Evolutionary conservation across 2,888 invertebrate genomes (phyloP).

Genomic region (Parnassius apollo): DNA sequence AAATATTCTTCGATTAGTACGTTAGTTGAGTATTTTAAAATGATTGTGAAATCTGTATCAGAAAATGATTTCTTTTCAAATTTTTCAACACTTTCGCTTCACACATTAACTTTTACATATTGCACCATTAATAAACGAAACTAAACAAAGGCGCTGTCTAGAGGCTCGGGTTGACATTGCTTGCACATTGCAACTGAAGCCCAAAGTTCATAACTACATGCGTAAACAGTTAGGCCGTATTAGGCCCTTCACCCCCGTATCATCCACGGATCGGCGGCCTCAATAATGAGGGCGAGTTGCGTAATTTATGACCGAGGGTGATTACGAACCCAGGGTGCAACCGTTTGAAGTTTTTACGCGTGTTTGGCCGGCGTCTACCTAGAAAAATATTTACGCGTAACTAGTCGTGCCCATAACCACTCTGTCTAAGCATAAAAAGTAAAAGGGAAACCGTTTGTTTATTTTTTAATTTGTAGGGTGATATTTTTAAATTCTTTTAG

Average conservation of each 20-base stretch:
- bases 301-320: slow-evolving; percentile 64
- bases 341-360: slow-evolving; percentile 76
- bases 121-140: not conserved
- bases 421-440: not conserved
- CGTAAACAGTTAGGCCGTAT: slow-evolving; percentile 31
- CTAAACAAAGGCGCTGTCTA: slow-evolving; percentile 7
- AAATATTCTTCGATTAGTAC: too few relatives aligned
- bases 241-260: slow-evolving; percentile 41
- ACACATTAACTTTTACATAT: too few relatives aligned
- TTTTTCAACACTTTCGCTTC: too few relatives aligned
- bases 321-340: slow-evolving; percentile 59
- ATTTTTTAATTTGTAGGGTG: too few relatives aligned
- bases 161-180: slow-evolving; percentile 5
- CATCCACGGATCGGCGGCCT: slow-evolving; percentile 66
- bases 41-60: too few relatives aligned
- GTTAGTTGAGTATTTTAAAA: too few relatives aligned
- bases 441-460: too few relatives aligned
- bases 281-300: slow-evolving; percentile 74
- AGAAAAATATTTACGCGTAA: slow-evolving; percentile 28
- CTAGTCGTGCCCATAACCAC: slow-evolving; percentile 21
- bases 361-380: slow-evolving; percentile 51
- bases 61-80: too few relatives aligned
- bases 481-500: too few relatives aligned
- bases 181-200: slow-evolving; percentile 24
- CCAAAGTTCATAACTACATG: slow-evolving; percentile 29